These are phyloP conservation scores for Perccottus glenii DNA, from an alignment of 2,113 vertebrate genomes.

Conservation along the genomic window DNA sequence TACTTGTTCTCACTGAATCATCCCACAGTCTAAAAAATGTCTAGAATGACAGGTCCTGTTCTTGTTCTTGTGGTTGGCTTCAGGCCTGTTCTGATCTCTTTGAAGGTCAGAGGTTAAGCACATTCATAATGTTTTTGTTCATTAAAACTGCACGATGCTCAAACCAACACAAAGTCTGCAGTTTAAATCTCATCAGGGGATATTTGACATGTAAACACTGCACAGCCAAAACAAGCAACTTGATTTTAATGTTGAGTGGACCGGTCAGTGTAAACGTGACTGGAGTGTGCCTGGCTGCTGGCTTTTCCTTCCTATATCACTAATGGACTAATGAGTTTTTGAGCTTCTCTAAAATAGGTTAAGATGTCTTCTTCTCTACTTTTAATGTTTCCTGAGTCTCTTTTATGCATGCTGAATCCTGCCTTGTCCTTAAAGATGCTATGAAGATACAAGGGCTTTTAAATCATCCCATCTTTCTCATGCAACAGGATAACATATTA, in stretches of 20 bases:
- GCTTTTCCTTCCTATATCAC: not conserved
- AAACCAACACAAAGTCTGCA: not conserved
- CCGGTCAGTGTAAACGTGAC: conserved; percentile 7
- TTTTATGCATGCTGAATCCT: not conserved
- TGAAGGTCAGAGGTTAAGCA: not conserved
- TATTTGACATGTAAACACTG: conserved; percentile 11
- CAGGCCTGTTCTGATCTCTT: not conserved
- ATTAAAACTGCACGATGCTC: conserved; percentile 6
- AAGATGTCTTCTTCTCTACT: no score
- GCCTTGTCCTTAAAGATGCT: no score
- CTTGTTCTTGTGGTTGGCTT: no score
- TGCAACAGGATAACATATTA: no score
- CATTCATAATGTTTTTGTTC: conserved; percentile 20
- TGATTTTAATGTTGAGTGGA: conserved; percentile 9
- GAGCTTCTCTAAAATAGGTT: no score
- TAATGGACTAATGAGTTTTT: not conserved
- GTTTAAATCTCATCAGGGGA: conserved; percentile 7
- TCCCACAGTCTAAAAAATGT: no score
- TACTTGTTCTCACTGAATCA: no score
- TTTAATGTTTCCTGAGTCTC: no score
- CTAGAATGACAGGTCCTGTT: no score
- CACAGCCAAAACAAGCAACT: conserved; percentile 26
- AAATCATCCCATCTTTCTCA: no score
- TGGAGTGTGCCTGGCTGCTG: conserved; percentile 10
- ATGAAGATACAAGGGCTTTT: no score